Evolutionary conservation across 2,888 invertebrate species (phyloP).

Genomic region (Sicus ferrugineus): DNA sequence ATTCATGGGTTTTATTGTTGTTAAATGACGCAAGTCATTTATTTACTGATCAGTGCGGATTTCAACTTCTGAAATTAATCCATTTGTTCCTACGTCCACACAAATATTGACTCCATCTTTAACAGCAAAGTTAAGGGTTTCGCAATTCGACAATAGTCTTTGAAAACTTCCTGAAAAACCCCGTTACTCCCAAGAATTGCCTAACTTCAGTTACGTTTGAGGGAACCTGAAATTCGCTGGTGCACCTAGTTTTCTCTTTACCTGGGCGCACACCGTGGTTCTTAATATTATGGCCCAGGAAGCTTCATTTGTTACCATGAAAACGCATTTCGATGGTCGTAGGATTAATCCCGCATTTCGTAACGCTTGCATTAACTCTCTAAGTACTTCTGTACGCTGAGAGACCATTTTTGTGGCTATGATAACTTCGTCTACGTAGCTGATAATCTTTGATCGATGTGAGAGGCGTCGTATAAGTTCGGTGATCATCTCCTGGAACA

Average conservation of each 20-base stretch:
- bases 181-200: constrained; percentile 32
- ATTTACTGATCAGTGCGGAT: constrained; percentile 11
- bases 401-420: constrained; percentile 11
- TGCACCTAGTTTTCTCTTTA: constrained; percentile 31
- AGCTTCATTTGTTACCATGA: constrained; percentile 37
- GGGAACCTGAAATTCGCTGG: constrained; percentile 34
- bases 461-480: constrained; percentile 20
- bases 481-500: constrained; percentile 50
- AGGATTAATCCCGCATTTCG: constrained; percentile 32
- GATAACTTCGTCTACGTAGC: constrained; percentile 32
- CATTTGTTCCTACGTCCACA: constrained; percentile 34
- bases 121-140: constrained; percentile 34
- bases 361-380: constrained; percentile 29
- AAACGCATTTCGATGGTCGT: constrained; percentile 41
- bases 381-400: constrained; percentile 6
- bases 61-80: constrained; percentile 26
- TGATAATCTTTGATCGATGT: constrained; percentile 10
- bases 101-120: constrained; percentile 34
- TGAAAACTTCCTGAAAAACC: constrained; percentile 37
- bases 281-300: constrained; percentile 34
- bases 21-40: not conserved
- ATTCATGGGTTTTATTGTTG: not conserved
- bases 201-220: constrained; percentile 27
- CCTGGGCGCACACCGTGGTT: constrained; percentile 33
- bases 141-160: constrained; percentile 30